phyloP scores from a whole-genome alignment of 2,113 vertebrate genomes.

The Astatoreochromis straeleni region DNA sequence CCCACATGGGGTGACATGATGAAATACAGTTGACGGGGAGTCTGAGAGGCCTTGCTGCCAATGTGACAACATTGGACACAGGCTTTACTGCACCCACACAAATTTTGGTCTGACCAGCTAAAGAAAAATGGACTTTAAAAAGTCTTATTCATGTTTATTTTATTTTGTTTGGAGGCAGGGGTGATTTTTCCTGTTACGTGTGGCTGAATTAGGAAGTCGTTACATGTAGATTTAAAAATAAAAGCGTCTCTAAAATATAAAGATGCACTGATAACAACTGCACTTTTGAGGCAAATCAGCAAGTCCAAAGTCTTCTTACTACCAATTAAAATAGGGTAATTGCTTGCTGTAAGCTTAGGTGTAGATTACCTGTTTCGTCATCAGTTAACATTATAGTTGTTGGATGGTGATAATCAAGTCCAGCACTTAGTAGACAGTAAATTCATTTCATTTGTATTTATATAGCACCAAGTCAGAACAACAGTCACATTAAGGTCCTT shows the following conservation, averaged over 20 bases:
- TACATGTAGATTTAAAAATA: not conserved
- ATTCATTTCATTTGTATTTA: not conserved
- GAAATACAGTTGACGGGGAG: slow-evolving; percentile 22
- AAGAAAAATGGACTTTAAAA: not conserved
- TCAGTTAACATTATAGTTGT: not conserved
- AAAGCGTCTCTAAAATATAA: not conserved
- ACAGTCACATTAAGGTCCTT: not conserved
- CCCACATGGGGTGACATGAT: slow-evolving; percentile 4
- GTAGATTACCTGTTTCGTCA: not conserved
- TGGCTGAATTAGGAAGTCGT: not conserved
- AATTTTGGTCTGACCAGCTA: not conserved
- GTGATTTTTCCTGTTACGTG: not conserved
- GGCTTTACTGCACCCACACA: not conserved
- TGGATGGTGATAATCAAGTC: not conserved
- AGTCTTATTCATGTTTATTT: not conserved
- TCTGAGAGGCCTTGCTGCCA: not conserved
- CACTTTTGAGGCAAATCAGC: not conserved
- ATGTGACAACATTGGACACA: not conserved
- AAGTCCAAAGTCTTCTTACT: not conserved
- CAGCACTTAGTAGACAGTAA: not conserved
- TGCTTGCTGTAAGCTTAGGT: not conserved
- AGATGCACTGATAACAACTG: not conserved
- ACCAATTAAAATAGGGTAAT: not conserved
- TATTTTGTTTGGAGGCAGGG: not conserved
- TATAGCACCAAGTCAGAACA: not conserved